A percentile compares a stretch with the other conserved stretches of the same genome.
Conservation (phyloP, 2,113 vertebrate genomes). For the Onychostoma macrolepis region DNA sequence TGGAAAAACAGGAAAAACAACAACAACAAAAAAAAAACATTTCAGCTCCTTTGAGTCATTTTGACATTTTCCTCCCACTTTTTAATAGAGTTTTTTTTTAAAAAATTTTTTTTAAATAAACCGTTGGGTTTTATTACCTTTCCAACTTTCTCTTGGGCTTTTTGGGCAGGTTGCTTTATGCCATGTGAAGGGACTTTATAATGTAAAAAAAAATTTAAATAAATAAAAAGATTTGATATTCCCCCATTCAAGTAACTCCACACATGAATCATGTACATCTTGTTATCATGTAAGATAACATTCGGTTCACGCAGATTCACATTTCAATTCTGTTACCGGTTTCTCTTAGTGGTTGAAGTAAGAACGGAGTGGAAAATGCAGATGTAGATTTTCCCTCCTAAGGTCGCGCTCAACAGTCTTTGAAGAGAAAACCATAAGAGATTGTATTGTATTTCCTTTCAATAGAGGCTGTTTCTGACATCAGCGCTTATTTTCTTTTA, state of each 20-base stretch:
- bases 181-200: constrained; percentile 10
- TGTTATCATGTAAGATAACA: neutral
- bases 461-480: constrained; percentile 6
- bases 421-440: neutral
- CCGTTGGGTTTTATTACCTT: neutral
- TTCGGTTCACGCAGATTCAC: neutral
- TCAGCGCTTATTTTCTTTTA: constrained; percentile 18
- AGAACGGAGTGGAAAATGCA: neutral
- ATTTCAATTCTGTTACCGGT: neutral
- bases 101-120: neutral
- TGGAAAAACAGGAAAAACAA: constrained; percentile 19
- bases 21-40: no score
- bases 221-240: neutral
- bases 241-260: neutral
- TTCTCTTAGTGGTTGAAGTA: neutral
- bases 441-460: constrained; percentile 17
- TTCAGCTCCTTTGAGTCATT: constrained; percentile 28
- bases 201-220: neutral
- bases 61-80: neutral
- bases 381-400: neutral
- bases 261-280: neutral
- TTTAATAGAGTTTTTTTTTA: neutral
- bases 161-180: constrained; percentile 20
- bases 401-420: neutral
- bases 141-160: neutral